A percentile compares a stretch with the other conserved stretches of the same genome.
Evolutionary conservation across 2,888 invertebrate species (phyloP).

Genomic region (Diogma glabrata): DNA sequence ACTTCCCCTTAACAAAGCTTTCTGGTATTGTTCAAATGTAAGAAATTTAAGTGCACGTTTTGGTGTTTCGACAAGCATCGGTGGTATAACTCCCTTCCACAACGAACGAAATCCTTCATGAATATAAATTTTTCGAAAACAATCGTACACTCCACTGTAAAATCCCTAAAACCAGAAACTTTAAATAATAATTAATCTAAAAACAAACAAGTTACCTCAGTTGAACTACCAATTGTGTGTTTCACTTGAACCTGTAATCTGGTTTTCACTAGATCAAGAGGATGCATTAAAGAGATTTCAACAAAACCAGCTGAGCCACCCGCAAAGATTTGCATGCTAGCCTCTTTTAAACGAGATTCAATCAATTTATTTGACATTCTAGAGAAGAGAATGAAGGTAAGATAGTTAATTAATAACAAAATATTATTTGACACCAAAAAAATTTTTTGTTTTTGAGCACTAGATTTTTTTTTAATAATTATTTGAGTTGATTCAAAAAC

Average conservation of each 20-base stretch:
- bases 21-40: conserved; percentile 88
- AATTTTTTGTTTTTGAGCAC: too few relatives aligned
- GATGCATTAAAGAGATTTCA: conserved; percentile 94
- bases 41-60: conserved; percentile 91
- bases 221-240: conserved; percentile 26
- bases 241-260: conserved; percentile 64
- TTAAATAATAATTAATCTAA: background rate
- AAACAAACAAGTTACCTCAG: background rate
- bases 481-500: too few relatives aligned
- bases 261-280: conserved; percentile 87
- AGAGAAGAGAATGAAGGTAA: too few relatives aligned
- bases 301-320: conserved; percentile 89
- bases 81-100: conserved; percentile 91
- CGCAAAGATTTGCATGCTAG: conserved; percentile 69
- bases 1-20: conserved; percentile 71
- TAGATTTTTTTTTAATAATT: too few relatives aligned
- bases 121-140: conserved; percentile 78
- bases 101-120: conserved; percentile 74
- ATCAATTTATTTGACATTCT: background rate
- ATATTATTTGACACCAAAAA: too few relatives aligned
- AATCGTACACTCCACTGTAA: conserved; percentile 73
- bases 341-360: conserved; percentile 45
- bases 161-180: conserved; percentile 31
- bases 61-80: conserved; percentile 87
- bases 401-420: too few relatives aligned